Evolutionary conservation across 2,797 vertebrate genomes (phyloP), one percentile per base, ranked within the genome.

Genomic region (Mastacembelus armatus): DNA sequence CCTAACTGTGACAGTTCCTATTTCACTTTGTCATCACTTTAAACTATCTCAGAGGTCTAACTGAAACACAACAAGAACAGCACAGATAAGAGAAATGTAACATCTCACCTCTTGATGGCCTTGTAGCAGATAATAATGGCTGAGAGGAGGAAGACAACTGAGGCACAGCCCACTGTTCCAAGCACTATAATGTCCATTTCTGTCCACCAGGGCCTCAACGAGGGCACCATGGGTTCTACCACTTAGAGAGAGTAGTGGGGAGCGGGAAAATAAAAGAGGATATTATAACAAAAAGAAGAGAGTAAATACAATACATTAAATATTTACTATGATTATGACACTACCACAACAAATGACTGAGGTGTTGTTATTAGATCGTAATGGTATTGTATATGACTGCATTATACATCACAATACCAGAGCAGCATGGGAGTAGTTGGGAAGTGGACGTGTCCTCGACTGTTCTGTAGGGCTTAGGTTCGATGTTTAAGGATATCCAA

Each of bases 111-210:
- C 91, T 99, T 98, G 90, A 99, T 98, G 92, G 97, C 96, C 94
- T 98, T 99, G 94, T 98, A 98, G 94, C 96, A 99, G 92, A 98
- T 96, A 92, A 98, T 96, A 91, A 96, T 92, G 78, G 95, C 94
- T 87, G 97, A 88, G 33, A 97, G 93, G 78, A 99, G 95, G 81
- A 99, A 95, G 81, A 96, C 91, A 40, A 94, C 85, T 38, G 95
- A 95, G 82, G 94, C 84, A 7, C 95, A 96, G 77, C 95, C 94
- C 71, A 96, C 95, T 1, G 96, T 96, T 30, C 95, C 92, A 51
- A 96, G 84, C 75, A 97, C 95, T 81, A 95, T 74, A 78, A 96
- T 91, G 86, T 97, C 95, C 66, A 97, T 92, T 87, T 96, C 95
- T 58, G 91, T 95, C 97, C 97, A 96, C 96, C 96, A 98, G 63